Evolutionary conservation across 2,888 invertebrate genomes (phyloP), one percentile per base, ranked within the genome.

Genomic region (Timandra comae): DNA sequence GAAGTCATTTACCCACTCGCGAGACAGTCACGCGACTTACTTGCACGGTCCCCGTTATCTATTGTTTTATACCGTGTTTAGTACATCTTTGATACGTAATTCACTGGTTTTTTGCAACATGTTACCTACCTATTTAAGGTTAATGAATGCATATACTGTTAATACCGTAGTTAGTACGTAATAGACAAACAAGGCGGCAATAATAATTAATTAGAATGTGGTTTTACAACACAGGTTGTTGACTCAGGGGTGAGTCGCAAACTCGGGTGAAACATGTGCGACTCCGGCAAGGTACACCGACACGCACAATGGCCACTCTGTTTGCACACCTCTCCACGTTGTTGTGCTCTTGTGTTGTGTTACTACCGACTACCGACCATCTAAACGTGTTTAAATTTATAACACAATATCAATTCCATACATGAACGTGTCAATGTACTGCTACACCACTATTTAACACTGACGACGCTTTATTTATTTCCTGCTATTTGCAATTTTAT

Each of bases 1-100:
- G 77, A 76, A 78, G 71, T 70, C 66, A 70, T 74, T 73, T 69
- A 71, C 69, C 61, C 70, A 61, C 63, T 63, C 64, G 60, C 71
- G 63, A 72, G 70, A 74, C 72, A 74, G 77, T 73, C 79, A 80
- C 79, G 78, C 78, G 66, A 76, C 56, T 56, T 49, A 50, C 62
- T 55, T 55, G 58, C 56, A 56, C 62, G 45, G 49, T 60, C 57
- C 56, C 50, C 41, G 45, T 61, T 67, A 64, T 66, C 66, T 71
- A 60, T 65, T 66, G 64, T 71, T 64, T 61, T 63, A 56, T 61
- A 56, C 49, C 55, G 54, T 55, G 58, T 52, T 56, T 42, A 47
- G 41, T 43, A 39, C 52, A 49, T 41, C 41, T 54, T 57, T 51
- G 46, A 51, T 38, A 31, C 33, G 33, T 50, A 52, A 56, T 49